A percentile compares a stretch with the other conserved stretches of the same genome.
Conservation (phyloP, 2,888 invertebrate genomes). For the Drosophila kanekoi region DNA sequence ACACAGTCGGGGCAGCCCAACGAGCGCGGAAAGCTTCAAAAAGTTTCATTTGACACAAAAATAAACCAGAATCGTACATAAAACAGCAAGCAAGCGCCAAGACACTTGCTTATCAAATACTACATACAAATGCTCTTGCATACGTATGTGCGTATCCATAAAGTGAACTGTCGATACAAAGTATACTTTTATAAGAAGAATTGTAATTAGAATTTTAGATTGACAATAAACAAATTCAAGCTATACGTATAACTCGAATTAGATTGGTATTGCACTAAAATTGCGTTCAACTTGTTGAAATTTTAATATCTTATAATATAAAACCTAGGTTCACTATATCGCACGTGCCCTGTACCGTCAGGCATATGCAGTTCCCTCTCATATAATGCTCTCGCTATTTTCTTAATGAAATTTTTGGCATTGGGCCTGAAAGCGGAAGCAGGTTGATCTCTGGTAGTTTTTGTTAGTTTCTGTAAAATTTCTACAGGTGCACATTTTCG, state of each 20-base stretch:
- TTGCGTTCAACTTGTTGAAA: neutral
- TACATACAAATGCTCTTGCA: too few species aligned
- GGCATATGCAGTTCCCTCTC: neutral
- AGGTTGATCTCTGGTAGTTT: slow-evolving; percentile 30
- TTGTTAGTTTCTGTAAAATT: slow-evolving; percentile 25
- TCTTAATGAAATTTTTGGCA: slow-evolving; percentile 42
- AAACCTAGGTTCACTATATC: neutral
- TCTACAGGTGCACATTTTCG: slow-evolving; percentile 64
- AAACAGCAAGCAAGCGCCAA: slow-evolving; percentile 8
- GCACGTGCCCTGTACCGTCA: slow-evolving; percentile 10
- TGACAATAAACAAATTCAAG: too few species aligned
- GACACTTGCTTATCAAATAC: slow-evolving; percentile 16
- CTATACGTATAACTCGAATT: too few species aligned
- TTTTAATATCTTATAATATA: neutral
- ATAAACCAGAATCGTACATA: slow-evolving; percentile 33
- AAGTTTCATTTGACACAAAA: slow-evolving; percentile 43
- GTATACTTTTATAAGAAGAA: neutral
- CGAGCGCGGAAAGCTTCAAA: slow-evolving; percentile 24
- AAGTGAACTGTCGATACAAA: neutral
- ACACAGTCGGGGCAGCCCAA: slow-evolving; percentile 47
- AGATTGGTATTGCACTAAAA: too few species aligned
- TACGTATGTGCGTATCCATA: slow-evolving; percentile 2
- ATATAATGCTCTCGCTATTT: slow-evolving; percentile 4
- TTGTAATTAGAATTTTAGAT: neutral
- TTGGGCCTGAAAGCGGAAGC: slow-evolving; percentile 56